Evolutionary conservation across 2,113 vertebrate species (phyloP).

Genomic region (Bostrychus sinensis): DNA sequence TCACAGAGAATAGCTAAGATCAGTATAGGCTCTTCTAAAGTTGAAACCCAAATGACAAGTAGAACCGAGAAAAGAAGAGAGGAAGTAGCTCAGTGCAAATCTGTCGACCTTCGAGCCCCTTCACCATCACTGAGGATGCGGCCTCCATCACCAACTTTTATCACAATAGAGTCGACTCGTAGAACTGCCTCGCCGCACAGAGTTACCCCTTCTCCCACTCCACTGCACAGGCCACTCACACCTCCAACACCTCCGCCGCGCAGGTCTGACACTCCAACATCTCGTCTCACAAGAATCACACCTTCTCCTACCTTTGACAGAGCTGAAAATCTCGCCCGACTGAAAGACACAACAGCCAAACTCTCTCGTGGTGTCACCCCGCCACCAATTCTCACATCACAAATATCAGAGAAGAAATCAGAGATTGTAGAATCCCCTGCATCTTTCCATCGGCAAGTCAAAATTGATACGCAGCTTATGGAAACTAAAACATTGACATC

Average conservation of each 20-base stretch:
- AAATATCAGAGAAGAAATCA: constrained; percentile 80
- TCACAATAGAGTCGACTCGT: constrained; percentile 86
- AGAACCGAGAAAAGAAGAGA: constrained; percentile 65
- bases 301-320: constrained; percentile 80
- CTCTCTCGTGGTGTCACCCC: constrained; percentile 80
- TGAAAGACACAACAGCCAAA: constrained; percentile 86
- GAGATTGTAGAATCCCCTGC: constrained; percentile 85
- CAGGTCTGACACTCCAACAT: constrained; percentile 73
- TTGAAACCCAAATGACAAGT: constrained; percentile 68
- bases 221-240: constrained; percentile 70
- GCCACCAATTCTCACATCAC: constrained; percentile 56
- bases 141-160: constrained; percentile 86
- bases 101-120: constrained; percentile 63
- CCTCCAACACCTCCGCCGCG: constrained; percentile 75
- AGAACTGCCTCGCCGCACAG: constrained; percentile 78
- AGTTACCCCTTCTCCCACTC: constrained; percentile 73
- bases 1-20: constrained; percentile 74
- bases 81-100: constrained; percentile 60
- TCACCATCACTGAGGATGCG: constrained; percentile 80
- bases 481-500: constrained; percentile 40
- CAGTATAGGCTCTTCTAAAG: constrained; percentile 73
- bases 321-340: constrained; percentile 84
- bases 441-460: constrained; percentile 85
- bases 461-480: constrained; percentile 74
- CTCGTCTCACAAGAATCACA: constrained; percentile 71